Percentiles rank a stretch among this genome's conserved stretches.
These are phyloP conservation scores for Chelon auratus DNA, from an alignment of 2,797 vertebrate species.

Conservation along the genomic window DNA sequence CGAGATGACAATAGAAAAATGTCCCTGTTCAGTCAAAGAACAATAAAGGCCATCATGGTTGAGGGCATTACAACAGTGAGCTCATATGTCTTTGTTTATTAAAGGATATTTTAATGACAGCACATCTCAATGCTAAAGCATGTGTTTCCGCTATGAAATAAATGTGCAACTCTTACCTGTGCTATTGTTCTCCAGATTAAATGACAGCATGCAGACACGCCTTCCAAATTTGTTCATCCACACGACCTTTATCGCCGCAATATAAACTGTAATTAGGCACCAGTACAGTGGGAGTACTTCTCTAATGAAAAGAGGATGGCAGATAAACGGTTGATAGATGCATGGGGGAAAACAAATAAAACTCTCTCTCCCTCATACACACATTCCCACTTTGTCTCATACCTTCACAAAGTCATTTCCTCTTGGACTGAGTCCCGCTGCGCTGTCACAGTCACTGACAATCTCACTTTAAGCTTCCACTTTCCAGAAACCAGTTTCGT, in stretches of 20 bases:
- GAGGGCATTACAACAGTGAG: background rate
- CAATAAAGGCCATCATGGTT: background rate
- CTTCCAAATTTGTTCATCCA: background rate
- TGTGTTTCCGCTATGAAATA: background rate
- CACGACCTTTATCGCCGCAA: background rate
- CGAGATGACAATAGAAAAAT: constrained; percentile 11
- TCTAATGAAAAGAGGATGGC: background rate
- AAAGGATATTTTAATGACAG: background rate
- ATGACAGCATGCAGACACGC: background rate
- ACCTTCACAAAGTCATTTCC: background rate
- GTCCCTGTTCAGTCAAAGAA: background rate
- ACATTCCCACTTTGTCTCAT: too few relatives aligned
- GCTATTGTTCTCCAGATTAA: constrained; percentile 3
- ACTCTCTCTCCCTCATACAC: too few relatives aligned
- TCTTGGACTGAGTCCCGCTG: background rate
- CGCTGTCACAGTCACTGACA: background rate
- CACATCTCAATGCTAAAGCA: background rate
- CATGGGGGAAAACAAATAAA: background rate
- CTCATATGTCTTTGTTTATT: background rate
- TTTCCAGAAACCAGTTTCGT: background rate
- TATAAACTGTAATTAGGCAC: constrained; percentile 6
- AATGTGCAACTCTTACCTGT: background rate
- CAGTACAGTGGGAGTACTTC: accelerated
- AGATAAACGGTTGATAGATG: background rate
- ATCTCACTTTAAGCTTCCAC: background rate